Base-by-base conservation (phyloP, 2,888 invertebrate species). In the Patella pellucida region DNA sequence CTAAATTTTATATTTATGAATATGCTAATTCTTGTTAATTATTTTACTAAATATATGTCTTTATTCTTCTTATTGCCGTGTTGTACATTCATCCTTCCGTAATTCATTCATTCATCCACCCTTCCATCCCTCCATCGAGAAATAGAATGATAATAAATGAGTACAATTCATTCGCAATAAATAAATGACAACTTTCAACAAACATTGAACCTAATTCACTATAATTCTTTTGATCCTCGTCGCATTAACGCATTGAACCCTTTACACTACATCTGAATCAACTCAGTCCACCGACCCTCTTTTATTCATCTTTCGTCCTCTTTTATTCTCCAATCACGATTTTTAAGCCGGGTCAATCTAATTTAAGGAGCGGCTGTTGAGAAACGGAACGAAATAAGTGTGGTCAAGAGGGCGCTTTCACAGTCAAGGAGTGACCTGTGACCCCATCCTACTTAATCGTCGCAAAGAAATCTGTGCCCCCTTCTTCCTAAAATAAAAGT, bases 261-360 rank as follows among this genome's bases (percentile, higher is more conserved):
- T 19, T 62, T 62, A 19, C 15, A 19, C 11, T n/a, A 23, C 62
- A 62, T 62, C 23, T 62, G 11, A 62, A 23, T 23, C 62, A 62
- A 23, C 62, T 23, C 19, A 62, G 14, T 23, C 62, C 19, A 62
- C 23, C 62, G 23, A 62, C 23, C 62, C 14, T 23, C 62, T 19
- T 11, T 23, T 62, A 62, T 62, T 62, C 62, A 23, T 23, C 3
- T n/a, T 23, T 62, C 23, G 19, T 62, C 23, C 62, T 62, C 62
- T 23, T 62, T 62, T 62, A 19, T 19, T 62, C 23, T 62, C 62
- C 12, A 23, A 62, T 41, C 41, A 19, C 23, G 62, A 62, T 23
- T 62, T 62, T 62, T 19, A 62, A 62, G 62, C 62, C 19, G 62
- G 62, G 62, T 62, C 62, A 62, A 62, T 62, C 62, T 62, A 62